phyloP scores from a whole-genome alignment of 2,113 vertebrate species.

The Cyanistes caeruleus region DNA sequence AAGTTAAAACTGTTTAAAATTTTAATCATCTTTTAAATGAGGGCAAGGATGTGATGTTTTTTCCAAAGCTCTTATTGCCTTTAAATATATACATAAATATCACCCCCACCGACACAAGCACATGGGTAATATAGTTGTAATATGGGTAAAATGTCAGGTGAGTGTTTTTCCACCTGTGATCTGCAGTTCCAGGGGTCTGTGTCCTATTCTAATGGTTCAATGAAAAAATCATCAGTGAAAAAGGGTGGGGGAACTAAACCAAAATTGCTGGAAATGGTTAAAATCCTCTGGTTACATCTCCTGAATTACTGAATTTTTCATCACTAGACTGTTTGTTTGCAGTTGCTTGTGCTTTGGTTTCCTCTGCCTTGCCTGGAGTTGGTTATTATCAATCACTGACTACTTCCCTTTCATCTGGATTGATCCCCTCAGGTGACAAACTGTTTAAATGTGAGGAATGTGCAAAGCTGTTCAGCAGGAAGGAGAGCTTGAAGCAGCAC shows the following conservation, averaged over 20 bases:
- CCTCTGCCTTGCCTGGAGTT: not conserved
- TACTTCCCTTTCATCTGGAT: not conserved
- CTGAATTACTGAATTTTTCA: not conserved
- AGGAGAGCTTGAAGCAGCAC: constrained; percentile 98
- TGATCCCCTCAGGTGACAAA: constrained; percentile 86
- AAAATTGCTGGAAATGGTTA: not conserved
- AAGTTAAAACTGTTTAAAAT: not conserved
- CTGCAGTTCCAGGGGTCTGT: not conserved
- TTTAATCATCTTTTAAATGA: not conserved
- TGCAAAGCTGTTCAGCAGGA: constrained; percentile 97
- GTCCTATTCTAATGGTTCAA: not conserved
- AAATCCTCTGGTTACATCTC: not conserved
- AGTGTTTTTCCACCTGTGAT: not conserved
- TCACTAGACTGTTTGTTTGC: not conserved
- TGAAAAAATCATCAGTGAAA: not conserved
- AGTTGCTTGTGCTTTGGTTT: not conserved
- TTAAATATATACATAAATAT: not conserved
- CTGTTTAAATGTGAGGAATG: constrained; percentile 98
- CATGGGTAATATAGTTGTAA: not conserved
- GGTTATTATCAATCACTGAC: not conserved
- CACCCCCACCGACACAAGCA: not conserved
- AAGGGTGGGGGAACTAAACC: not conserved
- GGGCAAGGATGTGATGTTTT: not conserved
- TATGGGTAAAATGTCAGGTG: not conserved
- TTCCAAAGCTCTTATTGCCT: not conserved